Evolutionary conservation across 2,797 vertebrate genomes (phyloP), one percentile per base, ranked within the genome.

Genomic region (Furcifer pardalis): DNA sequence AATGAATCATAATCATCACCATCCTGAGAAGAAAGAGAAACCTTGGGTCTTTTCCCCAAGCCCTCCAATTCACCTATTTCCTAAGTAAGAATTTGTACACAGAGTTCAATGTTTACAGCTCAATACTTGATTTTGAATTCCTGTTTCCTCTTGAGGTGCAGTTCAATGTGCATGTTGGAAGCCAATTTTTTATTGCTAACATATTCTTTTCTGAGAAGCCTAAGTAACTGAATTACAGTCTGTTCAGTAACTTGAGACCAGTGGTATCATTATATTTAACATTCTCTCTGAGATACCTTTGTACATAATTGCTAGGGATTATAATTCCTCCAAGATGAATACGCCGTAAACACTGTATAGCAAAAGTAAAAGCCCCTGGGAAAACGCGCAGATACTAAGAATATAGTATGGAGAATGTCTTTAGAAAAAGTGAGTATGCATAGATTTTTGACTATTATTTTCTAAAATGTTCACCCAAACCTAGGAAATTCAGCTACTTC

Each of bases 51-150:
- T 37, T 91, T 92, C 87, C 62, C 21, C 83, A 90, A 90, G 75
- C 65, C 86, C 84, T 81, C 75, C 81, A 66, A 73, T 88, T 92
- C 86, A 88, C 78, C 83, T 89, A 88, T 56, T 83, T 85, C 73
- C 87, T 82, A 89, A 65, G 76, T 83, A 83, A 71, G 79, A 78
- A 0, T 86, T 79, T 84, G 84, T 83, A 82, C 49, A 42, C 9
- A 85, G 6, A 78, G 30, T 25, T 37, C 7, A 77, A 27, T 44
- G 77, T 35, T 87, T 89, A 27, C 75, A 86, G 49, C 66, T 86
- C 68, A 92, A 81, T 46, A 65, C 37, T 90, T 79, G 69, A 91
- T 83, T 91, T 68, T 86, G 81, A 92, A 83, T 91, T 84, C 84
- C 82, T 91, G 88, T 86, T 83, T 74, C 63, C 68, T 89, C 21